Percentiles rank a stretch among this genome's conserved stretches.
Conservation (phyloP, 2,888 invertebrate genomes). For the Ceraclea dissimilis region DNA sequence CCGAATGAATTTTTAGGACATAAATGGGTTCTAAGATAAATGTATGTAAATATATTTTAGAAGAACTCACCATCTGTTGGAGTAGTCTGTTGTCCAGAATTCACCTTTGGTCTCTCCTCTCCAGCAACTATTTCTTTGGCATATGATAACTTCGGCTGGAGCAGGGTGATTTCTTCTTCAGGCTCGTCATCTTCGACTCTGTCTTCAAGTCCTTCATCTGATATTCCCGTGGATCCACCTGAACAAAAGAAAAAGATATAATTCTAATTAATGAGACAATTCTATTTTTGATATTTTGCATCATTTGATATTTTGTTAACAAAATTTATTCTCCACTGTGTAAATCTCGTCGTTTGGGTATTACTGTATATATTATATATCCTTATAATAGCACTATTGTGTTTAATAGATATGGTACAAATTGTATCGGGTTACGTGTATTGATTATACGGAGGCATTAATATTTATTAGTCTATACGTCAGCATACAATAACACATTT, state of each 20-base stretch:
- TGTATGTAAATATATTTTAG: not conserved
- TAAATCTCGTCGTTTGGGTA: too few species aligned
- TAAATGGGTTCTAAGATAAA: not conserved
- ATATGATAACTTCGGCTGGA: slow-evolving; percentile 34
- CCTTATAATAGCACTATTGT: too few species aligned
- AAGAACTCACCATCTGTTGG: slow-evolving; percentile 41
- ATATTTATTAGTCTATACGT: too few species aligned
- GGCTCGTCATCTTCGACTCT: slow-evolving; percentile 7
- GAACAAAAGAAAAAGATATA: slow-evolving; percentile 1
- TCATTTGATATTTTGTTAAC: too few species aligned
- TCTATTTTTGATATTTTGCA: too few species aligned
- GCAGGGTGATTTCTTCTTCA: slow-evolving; percentile 7
- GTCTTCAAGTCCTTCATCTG: slow-evolving; percentile 12
- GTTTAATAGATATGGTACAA: too few species aligned
- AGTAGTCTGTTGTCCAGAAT: slow-evolving; percentile 46
- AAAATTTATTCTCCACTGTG: too few species aligned
- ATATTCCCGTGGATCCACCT: slow-evolving; percentile 9
- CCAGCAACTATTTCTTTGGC: slow-evolving; percentile 59
- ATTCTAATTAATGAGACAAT: too few species aligned
- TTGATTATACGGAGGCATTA: too few species aligned
- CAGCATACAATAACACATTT: too few species aligned
- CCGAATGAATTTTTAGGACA: not conserved
- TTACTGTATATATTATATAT: too few species aligned
- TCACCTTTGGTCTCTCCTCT: slow-evolving; percentile 53
- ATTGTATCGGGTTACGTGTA: too few species aligned